Evolutionary conservation across 2,113 vertebrate species (phyloP), one percentile per base, ranked within the genome.

Genomic region (Promerops cafer): DNA sequence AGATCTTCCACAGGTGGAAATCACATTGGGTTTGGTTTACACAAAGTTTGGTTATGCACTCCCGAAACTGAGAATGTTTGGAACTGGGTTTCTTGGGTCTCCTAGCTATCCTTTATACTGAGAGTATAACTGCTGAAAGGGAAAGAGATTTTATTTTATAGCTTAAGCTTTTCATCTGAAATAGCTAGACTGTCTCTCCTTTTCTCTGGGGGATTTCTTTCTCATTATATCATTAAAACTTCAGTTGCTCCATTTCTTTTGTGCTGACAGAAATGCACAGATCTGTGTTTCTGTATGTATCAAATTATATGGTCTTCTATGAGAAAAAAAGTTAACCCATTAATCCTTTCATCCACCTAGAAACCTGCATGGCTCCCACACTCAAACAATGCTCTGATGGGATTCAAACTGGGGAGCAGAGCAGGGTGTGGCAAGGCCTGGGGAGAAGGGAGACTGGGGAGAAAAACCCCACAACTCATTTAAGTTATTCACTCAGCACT

Each of bases 151-250:
- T 86, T 81, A 59, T 57, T 95, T 95, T 83, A 77, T 63, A 95
- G 63, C 68, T 84, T 64, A 89, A 77, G 37, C 65, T 93, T 83
- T 88, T 89, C 44, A 47, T 94, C 54, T 86, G 92, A 71, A 96
- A 90, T 53, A 40, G 75, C 42, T 77, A 76, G 50, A 40, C 92
- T 87, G 18, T 90, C 39, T 89, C 42, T 96, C 61, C 61, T 85
- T 71, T 95, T 96, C 47, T 33, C 68, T 96, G 52, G 26, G 42
- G 66, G 57, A 93, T 96, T 96, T 97, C 76, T 96, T 95, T 96
- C 83, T 91, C 57, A 88, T 95, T 92, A 95, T 91, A 69, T 78
- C 74, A 82, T 89, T 94, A 93, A 92, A 92, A 53, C n/a, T 93
- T 97, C 79, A 89, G 16, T 94, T 91, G 77, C 61, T 92, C 50